Evolutionary conservation across 2,888 invertebrate genomes (phyloP).

Genomic region (Prenolepis imparis): DNA sequence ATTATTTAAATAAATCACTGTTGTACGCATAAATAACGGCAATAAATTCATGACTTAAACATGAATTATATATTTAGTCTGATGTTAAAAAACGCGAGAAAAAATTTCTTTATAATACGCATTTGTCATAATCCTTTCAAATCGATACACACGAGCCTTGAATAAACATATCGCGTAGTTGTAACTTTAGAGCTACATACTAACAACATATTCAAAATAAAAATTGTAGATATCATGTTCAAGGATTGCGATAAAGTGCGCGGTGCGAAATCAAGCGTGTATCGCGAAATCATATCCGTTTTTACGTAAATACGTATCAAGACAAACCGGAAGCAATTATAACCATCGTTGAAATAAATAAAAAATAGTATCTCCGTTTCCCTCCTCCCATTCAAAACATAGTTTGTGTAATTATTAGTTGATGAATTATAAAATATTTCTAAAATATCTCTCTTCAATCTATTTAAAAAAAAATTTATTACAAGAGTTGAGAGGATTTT

Average conservation of each 20-base stretch:
- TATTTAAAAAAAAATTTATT: neutral
- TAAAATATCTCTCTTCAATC: too few relatives aligned
- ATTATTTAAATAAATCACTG: neutral
- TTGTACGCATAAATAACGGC: neutral
- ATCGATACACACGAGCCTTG: neutral
- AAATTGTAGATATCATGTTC: conserved; percentile 38
- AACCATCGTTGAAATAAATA: conserved; percentile 53
- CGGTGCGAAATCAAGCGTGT: neutral
- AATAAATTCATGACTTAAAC: neutral
- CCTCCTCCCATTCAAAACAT: neutral
- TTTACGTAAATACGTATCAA: conserved; percentile 37
- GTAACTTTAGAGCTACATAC: conserved; percentile 13
- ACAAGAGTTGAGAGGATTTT: neutral
- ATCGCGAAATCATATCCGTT: conserved; percentile 53
- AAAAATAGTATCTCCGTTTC: conserved; percentile 11
- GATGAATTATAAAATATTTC: too few relatives aligned
- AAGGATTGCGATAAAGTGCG: conserved; percentile 40
- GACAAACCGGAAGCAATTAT: conserved; percentile 64
- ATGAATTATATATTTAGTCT: conserved; percentile 1
- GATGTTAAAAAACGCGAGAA: neutral
- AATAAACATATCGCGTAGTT: conserved; percentile 7
- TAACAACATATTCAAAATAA: conserved; percentile 24
- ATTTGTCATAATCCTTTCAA: neutral
- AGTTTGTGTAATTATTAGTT: conserved; percentile 1
- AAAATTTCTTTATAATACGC: neutral